A percentile compares a stretch with the other conserved stretches of the same genome.
Evolutionary conservation across 2,797 vertebrate genomes (phyloP).

Genomic region (Xenentodon cancila): DNA sequence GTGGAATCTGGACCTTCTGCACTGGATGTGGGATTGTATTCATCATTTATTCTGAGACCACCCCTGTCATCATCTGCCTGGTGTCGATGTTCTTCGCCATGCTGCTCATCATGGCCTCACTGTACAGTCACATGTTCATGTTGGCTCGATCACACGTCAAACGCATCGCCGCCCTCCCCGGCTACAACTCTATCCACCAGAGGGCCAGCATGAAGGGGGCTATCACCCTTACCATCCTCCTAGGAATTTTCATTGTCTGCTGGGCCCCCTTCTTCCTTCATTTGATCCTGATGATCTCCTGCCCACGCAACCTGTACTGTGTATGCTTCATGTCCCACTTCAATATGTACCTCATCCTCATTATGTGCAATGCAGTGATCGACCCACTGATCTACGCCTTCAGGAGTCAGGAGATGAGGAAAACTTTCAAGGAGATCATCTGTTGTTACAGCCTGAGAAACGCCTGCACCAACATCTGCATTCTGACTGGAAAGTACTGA

Average conservation of each 20-base stretch:
- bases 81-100: conserved; percentile 95
- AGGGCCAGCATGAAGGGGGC: conserved; percentile 95
- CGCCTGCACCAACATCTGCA: conserved; percentile 83
- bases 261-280: conserved; percentile 98
- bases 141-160: conserved; percentile 93
- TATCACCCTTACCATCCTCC: conserved; percentile 93
- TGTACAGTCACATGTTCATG: conserved; percentile 99
- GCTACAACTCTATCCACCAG: conserved; percentile 88
- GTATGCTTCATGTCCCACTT: conserved; percentile 98
- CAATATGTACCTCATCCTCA: conserved; percentile 95
- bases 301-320: conserved; percentile 93
- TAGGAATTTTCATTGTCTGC: conserved; percentile 96
- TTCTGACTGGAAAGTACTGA: conserved; percentile 86
- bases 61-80: conserved; percentile 92
- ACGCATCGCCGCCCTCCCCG: conserved; percentile 91
- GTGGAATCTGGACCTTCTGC: conserved; percentile 93
- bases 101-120: conserved; percentile 95
- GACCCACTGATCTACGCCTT: conserved; percentile 98
- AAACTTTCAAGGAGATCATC: conserved; percentile 96
- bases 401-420: conserved; percentile 96
- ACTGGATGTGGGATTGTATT: conserved; percentile 91
- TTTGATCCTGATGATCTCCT: conserved; percentile 95
- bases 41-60: conserved; percentile 94
- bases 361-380: conserved; percentile 96
- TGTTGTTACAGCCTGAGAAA: conserved; percentile 86